These are phyloP conservation scores for Meteorus sp. DNA, from an alignment of 1,140 invertebrate species.

Conservation along the genomic window DNA sequence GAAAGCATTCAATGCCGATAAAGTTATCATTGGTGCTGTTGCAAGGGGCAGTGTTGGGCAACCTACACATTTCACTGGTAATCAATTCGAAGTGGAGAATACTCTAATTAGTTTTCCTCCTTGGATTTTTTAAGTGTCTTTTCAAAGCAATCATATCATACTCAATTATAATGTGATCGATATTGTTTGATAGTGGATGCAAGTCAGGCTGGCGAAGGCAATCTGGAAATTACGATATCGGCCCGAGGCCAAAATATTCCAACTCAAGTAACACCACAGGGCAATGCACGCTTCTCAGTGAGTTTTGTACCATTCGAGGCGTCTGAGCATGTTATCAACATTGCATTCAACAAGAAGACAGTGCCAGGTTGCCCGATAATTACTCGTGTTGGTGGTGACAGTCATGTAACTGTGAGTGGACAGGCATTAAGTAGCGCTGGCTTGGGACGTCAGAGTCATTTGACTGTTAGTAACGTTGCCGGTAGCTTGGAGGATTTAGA, in stretches of 20 bases:
- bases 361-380: conserved; percentile 82
- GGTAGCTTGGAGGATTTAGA: conserved; percentile 88
- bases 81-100: background rate
- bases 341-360: conserved; percentile 92
- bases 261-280: conserved; percentile 95
- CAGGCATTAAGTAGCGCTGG: conserved; percentile 65
- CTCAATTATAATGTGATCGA: background rate
- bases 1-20: conserved; percentile 91
- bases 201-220: conserved; percentile 95
- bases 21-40: conserved; percentile 83
- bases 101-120: background rate
- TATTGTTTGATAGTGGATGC: conserved; percentile 77
- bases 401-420: conserved; percentile 74
- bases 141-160: conserved; percentile 1
- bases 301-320: conserved; percentile 93
- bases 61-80: conserved; percentile 84
- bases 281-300: conserved; percentile 87
- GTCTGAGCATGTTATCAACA: conserved; percentile 91
- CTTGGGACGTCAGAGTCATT: conserved; percentile 65
- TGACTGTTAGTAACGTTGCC: conserved; percentile 70
- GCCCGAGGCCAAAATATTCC: conserved; percentile 92
- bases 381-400: conserved; percentile 72
- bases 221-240: conserved; percentile 95
- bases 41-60: conserved; percentile 80
- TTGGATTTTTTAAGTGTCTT: too few species aligned